Evolutionary conservation across 2,888 invertebrate species (phyloP).

Genomic region (Lasioglossum villosulum): DNA sequence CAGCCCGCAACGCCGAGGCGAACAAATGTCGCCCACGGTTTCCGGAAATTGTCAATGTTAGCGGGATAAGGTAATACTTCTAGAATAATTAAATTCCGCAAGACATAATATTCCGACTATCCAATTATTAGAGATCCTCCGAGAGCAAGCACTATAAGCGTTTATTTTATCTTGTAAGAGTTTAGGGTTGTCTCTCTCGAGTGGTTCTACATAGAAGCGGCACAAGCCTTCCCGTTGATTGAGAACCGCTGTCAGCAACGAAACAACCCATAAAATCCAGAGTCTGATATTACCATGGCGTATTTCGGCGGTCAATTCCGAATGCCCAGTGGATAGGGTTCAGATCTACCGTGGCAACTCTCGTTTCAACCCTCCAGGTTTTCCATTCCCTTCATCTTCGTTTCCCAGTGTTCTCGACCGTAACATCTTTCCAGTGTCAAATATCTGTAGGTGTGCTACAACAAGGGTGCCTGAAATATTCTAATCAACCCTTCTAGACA

Average conservation of each 20-base stretch:
- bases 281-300: constrained; percentile 69
- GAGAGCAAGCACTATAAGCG: no score
- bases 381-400: constrained; percentile 35
- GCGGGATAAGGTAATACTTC: neutral
- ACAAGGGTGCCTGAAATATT: neutral
- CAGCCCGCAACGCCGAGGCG: neutral
- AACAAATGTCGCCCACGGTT: constrained; percentile 30
- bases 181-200: no score
- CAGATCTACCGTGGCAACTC: constrained; percentile 43
- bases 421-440: neutral
- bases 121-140: neutral
- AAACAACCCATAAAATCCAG: constrained; percentile 73
- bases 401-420: neutral
- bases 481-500: neutral
- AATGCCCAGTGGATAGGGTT: constrained; percentile 61
- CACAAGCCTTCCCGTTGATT: constrained; percentile 5
- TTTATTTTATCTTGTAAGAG: no score
- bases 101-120: constrained; percentile 1
- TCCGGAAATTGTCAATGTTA: constrained; percentile 16
- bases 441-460: neutral
- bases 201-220: neutral
- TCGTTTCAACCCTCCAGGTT: constrained; percentile 35
- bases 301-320: constrained; percentile 71
- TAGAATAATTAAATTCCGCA: constrained; percentile 12
- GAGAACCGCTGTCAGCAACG: constrained; percentile 64